Percentiles rank a stretch among this genome's conserved stretches.
phyloP scores from a whole-genome alignment of 1,140 invertebrate species.

The Coenobita brevimanus region DNA sequence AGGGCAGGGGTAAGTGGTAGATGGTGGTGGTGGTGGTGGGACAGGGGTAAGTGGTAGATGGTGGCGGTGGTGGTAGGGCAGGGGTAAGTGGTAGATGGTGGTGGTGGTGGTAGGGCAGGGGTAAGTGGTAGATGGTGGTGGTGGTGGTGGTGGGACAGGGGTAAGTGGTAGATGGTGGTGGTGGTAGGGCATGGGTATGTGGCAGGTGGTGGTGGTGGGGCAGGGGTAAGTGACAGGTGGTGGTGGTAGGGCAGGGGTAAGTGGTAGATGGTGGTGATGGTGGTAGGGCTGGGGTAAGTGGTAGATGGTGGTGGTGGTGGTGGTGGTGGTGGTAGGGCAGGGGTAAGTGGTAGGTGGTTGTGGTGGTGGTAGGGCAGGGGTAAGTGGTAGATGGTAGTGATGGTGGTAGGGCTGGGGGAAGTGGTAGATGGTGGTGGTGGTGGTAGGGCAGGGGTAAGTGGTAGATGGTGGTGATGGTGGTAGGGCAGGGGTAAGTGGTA shows the following conservation, averaged over 20 bases:
- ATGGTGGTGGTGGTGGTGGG: no score
- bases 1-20: no score
- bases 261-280: neutral
- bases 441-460: neutral
- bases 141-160: no score
- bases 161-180: no score
- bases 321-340: no score
- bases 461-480: neutral
- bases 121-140: no score
- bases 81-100: neutral
- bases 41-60: neutral
- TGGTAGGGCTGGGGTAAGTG: no score
- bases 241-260: neutral
- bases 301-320: no score
- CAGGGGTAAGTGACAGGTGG: neutral
- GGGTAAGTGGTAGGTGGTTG: no score
- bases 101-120: neutral
- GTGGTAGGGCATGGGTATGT: no score
- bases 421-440: neutral
- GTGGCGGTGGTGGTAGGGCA: neutral
- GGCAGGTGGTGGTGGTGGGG: neutral
- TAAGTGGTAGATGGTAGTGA: neutral
- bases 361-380: no score
- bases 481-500: no score
- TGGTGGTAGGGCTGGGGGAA: neutral